Evolutionary conservation across 2,888 invertebrate species (phyloP).

Genomic region (Pristionchus arcanus): DNA sequence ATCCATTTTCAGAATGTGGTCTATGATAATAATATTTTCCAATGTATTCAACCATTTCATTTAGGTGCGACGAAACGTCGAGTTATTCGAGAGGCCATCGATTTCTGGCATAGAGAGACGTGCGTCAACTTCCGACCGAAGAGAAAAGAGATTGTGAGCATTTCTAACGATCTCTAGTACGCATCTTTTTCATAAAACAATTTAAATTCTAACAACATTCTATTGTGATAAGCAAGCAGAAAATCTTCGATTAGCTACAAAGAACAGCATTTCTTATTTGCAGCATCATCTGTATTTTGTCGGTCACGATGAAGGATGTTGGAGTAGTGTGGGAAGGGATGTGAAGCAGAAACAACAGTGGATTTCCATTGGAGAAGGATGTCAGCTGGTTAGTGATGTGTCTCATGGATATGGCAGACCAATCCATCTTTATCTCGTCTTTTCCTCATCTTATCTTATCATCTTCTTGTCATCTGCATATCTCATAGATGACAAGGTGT

Average conservation of each 20-base stretch:
- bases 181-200: too few species aligned
- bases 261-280: background rate
- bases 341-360: conserved; percentile 35
- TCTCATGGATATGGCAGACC: too few species aligned
- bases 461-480: too few species aligned
- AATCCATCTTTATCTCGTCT: too few species aligned
- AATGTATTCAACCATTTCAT: background rate
- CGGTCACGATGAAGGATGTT: conserved; percentile 52
- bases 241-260: too few species aligned
- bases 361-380: conserved; percentile 53
- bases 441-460: too few species aligned
- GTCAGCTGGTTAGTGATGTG: background rate
- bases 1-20: background rate
- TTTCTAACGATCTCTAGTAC: background rate
- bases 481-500: too few species aligned
- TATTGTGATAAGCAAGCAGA: too few species aligned
- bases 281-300: conserved; percentile 45
- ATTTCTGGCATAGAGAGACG: conserved; percentile 48
- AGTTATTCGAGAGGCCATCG: background rate
- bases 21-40: background rate
- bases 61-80: background rate
- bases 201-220: too few species aligned
- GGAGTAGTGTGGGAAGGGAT: conserved; percentile 53
- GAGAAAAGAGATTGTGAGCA: background rate
- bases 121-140: conserved; percentile 47